A percentile compares a stretch with the other conserved stretches of the same genome.
Evolutionary conservation across 2,888 invertebrate genomes (phyloP).

Genomic region (Bimastos eiseni): DNA sequence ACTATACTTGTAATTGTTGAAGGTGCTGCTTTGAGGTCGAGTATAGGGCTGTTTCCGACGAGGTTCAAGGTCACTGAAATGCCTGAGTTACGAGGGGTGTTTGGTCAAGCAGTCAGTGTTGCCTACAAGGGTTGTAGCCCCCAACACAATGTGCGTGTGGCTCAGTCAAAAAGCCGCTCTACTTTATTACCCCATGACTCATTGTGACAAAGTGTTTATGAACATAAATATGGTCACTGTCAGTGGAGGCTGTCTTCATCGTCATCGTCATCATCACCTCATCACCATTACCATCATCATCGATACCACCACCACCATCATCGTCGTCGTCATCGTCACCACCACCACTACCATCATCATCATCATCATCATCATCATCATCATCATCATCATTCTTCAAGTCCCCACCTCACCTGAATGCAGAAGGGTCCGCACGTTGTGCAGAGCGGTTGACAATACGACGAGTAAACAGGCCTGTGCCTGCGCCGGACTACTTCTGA

Average conservation of each 20-base stretch:
- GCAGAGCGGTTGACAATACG: background rate
- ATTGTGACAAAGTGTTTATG: background rate
- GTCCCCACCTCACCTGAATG: constrained; percentile 19
- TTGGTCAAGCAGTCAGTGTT: too few relatives aligned
- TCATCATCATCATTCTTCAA: constrained; percentile 7
- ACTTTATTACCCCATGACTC: too few relatives aligned
- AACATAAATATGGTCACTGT: too few relatives aligned
- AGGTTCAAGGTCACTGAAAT: too few relatives aligned
- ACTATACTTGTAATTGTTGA: too few relatives aligned
- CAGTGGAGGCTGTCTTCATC: background rate
- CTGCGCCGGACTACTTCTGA: constrained; percentile 7
- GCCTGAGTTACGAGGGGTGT: too few relatives aligned
- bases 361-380: constrained; percentile 30
- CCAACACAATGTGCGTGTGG: too few relatives aligned
- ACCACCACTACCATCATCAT: constrained; percentile 25
- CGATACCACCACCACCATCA: constrained; percentile 29
- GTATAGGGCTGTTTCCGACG: too few relatives aligned
- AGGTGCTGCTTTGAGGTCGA: too few relatives aligned
- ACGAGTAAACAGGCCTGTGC: background rate
- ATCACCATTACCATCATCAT: constrained; percentile 27
- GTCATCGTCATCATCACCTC: constrained; percentile 28
- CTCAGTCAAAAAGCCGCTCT: too few relatives aligned
- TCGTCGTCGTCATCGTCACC: constrained; percentile 16
- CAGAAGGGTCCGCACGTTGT: constrained; percentile 17
- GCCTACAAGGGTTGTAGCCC: too few relatives aligned